Base-by-base conservation (phyloP, 2,888 invertebrate species). In the Heteromurus nitidus region DNA sequence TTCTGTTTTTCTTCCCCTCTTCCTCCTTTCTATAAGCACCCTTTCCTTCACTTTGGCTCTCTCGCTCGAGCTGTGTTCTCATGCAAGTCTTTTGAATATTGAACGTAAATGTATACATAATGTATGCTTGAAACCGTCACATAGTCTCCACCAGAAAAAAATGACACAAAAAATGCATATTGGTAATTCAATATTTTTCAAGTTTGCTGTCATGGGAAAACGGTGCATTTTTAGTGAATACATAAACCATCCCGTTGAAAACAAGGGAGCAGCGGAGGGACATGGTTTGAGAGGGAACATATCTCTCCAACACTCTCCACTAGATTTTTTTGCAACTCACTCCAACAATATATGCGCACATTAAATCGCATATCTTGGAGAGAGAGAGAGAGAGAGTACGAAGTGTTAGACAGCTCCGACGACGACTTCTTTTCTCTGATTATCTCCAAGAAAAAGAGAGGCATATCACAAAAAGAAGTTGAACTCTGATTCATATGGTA, bases 161-260 rank as follows among this genome's bases (percentile, higher is more conserved):
- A 64, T 64, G 64, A 64, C 64, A 18, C 60, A 64, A 44, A 64
- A 64, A 64, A 64, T 64, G 64, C 64, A 64, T 64, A 64, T 64
- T 30, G 64, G 64, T 64, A 64, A 64, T 64, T 64, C 64, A 64
- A 64, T 64, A 64, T 64, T 64, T 64, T 64, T 30, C 60, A 36
- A 64, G 42, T 64, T 42, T 36, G 18, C 64, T 42, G 64, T 64
- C 64, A 44, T 64, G 42, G 42, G 64, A 64, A 64, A 64, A 42
- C 5, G 22, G 36, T 9, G 64, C 64, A n/a, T n/a, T n/a, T n/a
- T n/a, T n/a, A n/a, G n/a, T n/a, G n/a, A n/a, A n/a, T n/a, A n/a
- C n/a, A n/a, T n/a, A n/a, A n/a, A n/a, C n/a, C n/a, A n/a, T n/a
- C n/a, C n/a, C n/a, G n/a, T n/a, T n/a, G n/a, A n/a, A n/a, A n/a